A percentile compares a stretch with the other conserved stretches of the same genome.
Conservation (phyloP, 64 coral and sea anemone genomes). For the Montipora foliosa region DNA sequence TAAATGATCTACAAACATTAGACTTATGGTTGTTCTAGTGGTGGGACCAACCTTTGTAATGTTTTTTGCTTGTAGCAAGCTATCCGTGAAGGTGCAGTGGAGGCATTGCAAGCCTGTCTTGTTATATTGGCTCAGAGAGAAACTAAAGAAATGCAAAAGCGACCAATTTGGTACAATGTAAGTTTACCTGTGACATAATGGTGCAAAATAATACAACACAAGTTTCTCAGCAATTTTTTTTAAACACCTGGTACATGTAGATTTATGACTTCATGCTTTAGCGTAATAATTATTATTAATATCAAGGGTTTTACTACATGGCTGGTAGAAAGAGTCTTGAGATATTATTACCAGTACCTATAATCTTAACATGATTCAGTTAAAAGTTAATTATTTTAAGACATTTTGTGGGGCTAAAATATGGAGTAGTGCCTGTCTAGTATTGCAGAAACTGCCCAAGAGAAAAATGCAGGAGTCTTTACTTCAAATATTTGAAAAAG, state of each 20-base stretch:
- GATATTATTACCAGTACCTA: too few species aligned
- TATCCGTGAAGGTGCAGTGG: slow-evolving; percentile 95
- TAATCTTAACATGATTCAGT: background rate
- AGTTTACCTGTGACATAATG: background rate
- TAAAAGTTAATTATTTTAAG: too few species aligned
- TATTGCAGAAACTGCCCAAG: too few species aligned
- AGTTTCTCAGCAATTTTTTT: background rate
- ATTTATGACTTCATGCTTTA: too few species aligned
- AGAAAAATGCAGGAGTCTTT: too few species aligned
- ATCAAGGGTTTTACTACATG: too few species aligned
- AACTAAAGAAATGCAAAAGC: slow-evolving; percentile 98
- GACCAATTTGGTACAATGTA: slow-evolving; percentile 92
- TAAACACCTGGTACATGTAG: background rate
- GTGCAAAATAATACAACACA: background rate
- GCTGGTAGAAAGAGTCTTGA: too few species aligned
- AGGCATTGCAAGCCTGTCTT: slow-evolving; percentile 92
- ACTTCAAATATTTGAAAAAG: too few species aligned
- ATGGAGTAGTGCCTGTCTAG: too few species aligned
- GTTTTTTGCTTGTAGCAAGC: slow-evolving; percentile 78
- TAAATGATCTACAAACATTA: background rate
- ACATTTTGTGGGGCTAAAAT: too few species aligned
- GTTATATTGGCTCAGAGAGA: slow-evolving; percentile 97
- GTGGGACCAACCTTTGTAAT: background rate
- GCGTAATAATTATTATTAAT: too few species aligned
- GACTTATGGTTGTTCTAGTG: background rate